Base-by-base conservation (phyloP, 2,797 vertebrate genomes). In the Tenualosa thibaudeaui region DNA sequence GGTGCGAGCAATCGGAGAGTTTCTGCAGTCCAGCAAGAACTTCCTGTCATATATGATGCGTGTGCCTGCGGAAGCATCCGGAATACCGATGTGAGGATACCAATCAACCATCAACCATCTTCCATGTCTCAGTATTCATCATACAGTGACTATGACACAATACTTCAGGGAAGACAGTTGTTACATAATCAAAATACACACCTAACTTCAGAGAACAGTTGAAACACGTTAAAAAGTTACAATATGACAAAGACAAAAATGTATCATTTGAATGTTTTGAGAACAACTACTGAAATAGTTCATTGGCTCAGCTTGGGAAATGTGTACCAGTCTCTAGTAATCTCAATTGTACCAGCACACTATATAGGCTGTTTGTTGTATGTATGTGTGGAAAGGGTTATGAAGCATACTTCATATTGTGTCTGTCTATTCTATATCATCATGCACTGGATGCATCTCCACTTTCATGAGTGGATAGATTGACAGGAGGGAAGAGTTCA, bases 1-100 rank as follows among this genome's bases (percentile, higher is more conserved):
- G 15, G 96, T 98, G 87, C 93, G 94, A 85, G 96, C 96, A 50
- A 95, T 94, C 86, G 97, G 96, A 1, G 96, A 98, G 92, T 96
- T 98, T 91, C 97, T 96, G 92, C 97, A 98, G 88, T 97, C 97
- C 92, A 98, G 92, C 89, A 98, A 94, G 92, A 98, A 98, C 93
- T 98, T 99, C 92, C 93, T 95, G 95, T 97, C 97, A 82, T 98
- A 99, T 93, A 96, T 98, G 93, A 97, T 99, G 90, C 90, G 96
- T 86, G 97, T 98, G 89, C 97, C 98, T 99, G 93, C n/a, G 37
- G 26, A 56, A 40, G 78, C 31, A 82, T 31, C 10, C 65, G 17
- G 65, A 71, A 40, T 31, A 9, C 7, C 50, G 12, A 24, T 6
- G 31, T 71, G 65, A 62, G 58, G 22, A 24, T 24, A 62, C 7